Evolutionary conservation across 2,888 invertebrate species (phyloP).

Genomic region (Aleiodes testaceus): DNA sequence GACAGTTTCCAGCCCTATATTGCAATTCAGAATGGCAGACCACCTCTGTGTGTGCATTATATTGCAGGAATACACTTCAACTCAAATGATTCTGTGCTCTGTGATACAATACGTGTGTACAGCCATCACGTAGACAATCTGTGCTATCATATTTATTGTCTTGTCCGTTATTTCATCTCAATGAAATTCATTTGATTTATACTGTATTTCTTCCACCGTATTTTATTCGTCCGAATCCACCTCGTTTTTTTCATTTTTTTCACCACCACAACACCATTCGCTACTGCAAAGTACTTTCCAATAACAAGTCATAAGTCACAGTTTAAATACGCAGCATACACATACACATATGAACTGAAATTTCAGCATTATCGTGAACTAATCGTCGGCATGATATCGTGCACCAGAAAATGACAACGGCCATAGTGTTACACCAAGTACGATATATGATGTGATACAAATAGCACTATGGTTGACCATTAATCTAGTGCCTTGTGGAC

Average conservation of each 20-base stretch:
- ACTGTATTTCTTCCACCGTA: conserved; percentile 48
- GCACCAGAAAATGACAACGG: conserved; percentile 44
- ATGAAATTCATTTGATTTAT: conserved; percentile 26
- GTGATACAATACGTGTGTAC: neutral
- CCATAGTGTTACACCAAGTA: conserved; percentile 32
- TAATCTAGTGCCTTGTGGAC: conserved; percentile 61
- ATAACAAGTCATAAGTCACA: conserved; percentile 30
- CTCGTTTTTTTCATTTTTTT: conserved; percentile 44
- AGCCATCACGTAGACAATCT: conserved; percentile 10
- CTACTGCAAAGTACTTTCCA: conserved; percentile 27
- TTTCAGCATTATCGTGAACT: conserved; percentile 48
- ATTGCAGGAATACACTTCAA: conserved; percentile 1
- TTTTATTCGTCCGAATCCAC: conserved; percentile 45
- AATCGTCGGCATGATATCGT: conserved; percentile 45
- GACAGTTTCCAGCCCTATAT: conserved; percentile 11
- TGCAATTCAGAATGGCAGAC: conserved; percentile 24
- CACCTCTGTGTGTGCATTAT: conserved; percentile 23
- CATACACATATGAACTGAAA: neutral
- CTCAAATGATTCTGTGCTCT: conserved; percentile 5
- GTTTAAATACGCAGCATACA: conserved; percentile 19
- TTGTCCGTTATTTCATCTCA: conserved; percentile 22
- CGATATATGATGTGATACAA: conserved; percentile 45
- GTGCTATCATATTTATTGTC: conserved; percentile 12
- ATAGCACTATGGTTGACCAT: conserved; percentile 53
- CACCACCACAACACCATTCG: conserved; percentile 43